Percentiles rank a stretch among this genome's conserved stretches.
Conservation (phyloP, 2,888 invertebrate genomes). For the Napeogenes inachia region DNA sequence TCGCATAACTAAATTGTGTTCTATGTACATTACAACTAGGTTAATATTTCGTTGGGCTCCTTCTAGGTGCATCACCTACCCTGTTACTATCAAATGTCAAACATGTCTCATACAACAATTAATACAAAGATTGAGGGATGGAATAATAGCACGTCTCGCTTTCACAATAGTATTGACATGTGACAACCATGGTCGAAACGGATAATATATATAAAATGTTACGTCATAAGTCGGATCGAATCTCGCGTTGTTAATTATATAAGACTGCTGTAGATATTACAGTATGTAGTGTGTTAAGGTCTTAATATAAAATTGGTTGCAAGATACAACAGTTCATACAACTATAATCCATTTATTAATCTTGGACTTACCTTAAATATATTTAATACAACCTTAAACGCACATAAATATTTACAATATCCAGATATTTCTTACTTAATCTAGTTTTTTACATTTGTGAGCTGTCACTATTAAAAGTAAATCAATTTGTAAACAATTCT, state of each 20-base stretch:
- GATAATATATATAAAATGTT: conserved; percentile 6
- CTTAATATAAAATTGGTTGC: background rate
- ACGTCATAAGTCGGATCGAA: too few relatives aligned
- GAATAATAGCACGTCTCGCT: conserved; percentile 49
- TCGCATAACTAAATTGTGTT: conserved; percentile 34
- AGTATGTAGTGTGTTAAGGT: background rate
- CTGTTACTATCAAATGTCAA: conserved; percentile 58
- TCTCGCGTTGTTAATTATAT: too few relatives aligned
- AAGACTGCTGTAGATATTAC: too few relatives aligned
- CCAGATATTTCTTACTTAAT: background rate
- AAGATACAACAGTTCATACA: background rate
- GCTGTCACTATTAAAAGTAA: too few relatives aligned
- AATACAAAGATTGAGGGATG: conserved; percentile 39
- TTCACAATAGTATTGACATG: conserved; percentile 4
- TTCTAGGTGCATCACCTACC: conserved; percentile 62
- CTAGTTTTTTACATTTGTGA: too few relatives aligned
- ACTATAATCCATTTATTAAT: background rate
- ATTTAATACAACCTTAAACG: conserved; percentile 5
- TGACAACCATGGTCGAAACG: conserved; percentile 5
- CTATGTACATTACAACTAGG: conserved; percentile 33
- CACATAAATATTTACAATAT: conserved; percentile 1
- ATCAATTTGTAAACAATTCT: too few relatives aligned
- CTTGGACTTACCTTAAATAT: background rate
- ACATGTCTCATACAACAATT: conserved; percentile 35
- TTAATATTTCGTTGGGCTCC: conserved; percentile 60